Evolutionary conservation across 2,888 invertebrate species (phyloP).

Genomic region (Nephrotoma flavescens): DNA sequence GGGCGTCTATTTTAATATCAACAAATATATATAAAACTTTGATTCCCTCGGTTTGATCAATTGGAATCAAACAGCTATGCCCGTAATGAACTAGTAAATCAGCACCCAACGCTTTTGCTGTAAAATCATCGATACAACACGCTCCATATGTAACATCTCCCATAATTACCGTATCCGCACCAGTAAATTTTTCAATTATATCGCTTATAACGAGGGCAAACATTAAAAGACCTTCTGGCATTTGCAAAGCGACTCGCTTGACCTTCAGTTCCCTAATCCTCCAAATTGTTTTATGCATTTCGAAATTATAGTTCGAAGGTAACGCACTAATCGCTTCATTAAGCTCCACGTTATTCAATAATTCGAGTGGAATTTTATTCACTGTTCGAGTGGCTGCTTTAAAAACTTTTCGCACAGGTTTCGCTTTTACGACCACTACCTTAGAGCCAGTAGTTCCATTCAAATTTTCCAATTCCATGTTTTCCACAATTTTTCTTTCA

Average conservation of each 20-base stretch:
- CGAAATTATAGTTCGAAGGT: conserved; percentile 94
- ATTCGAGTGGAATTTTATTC: conserved; percentile 67
- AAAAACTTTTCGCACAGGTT: conserved; percentile 64
- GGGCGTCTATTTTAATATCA: conserved; percentile 89
- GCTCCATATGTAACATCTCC: conserved; percentile 99
- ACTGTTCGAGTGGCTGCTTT: conserved; percentile 49
- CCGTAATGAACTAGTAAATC: conserved; percentile 94
- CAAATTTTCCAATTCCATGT: neutral
- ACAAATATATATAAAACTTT: conserved; percentile 96
- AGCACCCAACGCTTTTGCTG: conserved; percentile 77
- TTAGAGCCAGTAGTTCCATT: neutral
- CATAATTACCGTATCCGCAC: conserved; percentile 88
- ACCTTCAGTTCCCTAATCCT: conserved; percentile 70
- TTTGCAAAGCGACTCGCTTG: conserved; percentile 83
- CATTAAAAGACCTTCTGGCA: conserved; percentile 87
- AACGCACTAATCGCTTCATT: conserved; percentile 58
- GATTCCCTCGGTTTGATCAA: conserved; percentile 69
- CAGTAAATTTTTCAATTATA: conserved; percentile 78
- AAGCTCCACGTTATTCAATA: conserved; percentile 57
- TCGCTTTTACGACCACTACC: conserved; percentile 59
- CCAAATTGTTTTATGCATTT: conserved; percentile 97
- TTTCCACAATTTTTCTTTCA: neutral
- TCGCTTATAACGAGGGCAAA: conserved; percentile 88
- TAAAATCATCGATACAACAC: conserved; percentile 95
- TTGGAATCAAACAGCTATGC: conserved; percentile 89